These are phyloP conservation scores for Mamestra brassicae DNA, from an alignment of 2,888 invertebrate genomes.

Conservation along the genomic window DNA sequence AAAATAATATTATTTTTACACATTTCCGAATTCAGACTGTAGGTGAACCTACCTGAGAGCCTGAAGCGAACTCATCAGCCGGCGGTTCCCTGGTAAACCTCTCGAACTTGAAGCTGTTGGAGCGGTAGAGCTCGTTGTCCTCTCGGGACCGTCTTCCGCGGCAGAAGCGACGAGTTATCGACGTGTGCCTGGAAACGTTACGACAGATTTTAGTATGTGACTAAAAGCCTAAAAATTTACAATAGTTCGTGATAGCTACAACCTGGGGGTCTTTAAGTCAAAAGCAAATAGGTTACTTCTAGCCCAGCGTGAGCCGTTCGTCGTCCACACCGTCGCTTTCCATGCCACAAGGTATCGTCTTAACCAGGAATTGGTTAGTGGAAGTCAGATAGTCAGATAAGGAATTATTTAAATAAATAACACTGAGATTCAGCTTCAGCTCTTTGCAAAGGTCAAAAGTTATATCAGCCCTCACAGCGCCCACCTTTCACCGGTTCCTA, in stretches of 20 bases:
- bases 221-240: too few species aligned
- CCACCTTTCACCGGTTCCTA: neutral
- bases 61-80: conserved; percentile 92
- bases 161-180: conserved; percentile 94
- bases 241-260: too few species aligned
- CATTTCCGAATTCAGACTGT: neutral
- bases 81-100: conserved; percentile 93
- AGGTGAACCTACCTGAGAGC: conserved; percentile 92
- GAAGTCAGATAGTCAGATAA: neutral
- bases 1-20: neutral
- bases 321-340: too few species aligned
- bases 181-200: conserved; percentile 81
- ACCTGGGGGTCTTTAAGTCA: too few species aligned
- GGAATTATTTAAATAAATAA: neutral
- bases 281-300: too few species aligned
- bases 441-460: neutral
- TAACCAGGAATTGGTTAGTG: neutral
- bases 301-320: too few species aligned
- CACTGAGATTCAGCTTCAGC: neutral
- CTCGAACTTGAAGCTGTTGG: conserved; percentile 97
- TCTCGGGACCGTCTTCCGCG: conserved; percentile 93
- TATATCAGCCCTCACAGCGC: neutral
- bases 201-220: neutral
- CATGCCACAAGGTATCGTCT: neutral
- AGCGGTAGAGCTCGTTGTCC: conserved; percentile 96